Evolutionary conservation across 1,140 invertebrate species (phyloP).

Genomic region (Brachionus rotundiformis): DNA sequence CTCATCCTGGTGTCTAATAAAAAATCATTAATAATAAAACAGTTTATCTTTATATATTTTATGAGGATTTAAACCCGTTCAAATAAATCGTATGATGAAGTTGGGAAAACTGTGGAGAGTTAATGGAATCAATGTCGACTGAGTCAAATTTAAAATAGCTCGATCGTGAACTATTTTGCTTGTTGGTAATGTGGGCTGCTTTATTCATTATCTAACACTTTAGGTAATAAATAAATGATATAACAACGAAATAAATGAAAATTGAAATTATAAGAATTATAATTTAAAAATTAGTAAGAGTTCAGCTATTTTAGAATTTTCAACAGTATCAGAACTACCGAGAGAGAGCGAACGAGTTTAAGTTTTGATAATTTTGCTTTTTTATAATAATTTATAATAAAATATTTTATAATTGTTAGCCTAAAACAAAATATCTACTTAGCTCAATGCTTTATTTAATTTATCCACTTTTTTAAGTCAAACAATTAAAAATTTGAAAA

Average conservation of each 20-base stretch:
- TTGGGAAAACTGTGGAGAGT: background rate
- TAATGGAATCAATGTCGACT: background rate
- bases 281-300: constrained; percentile 22
- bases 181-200: background rate
- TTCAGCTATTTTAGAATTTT: constrained; percentile 18
- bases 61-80: background rate
- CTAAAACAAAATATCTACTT: background rate
- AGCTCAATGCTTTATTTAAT: background rate
- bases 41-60: too few relatives aligned
- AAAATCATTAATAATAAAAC: constrained; percentile 62
- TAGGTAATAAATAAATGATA: background rate
- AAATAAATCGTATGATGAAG: constrained; percentile 21
- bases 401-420: constrained; percentile 16
- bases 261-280: too few relatives aligned
- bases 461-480: background rate
- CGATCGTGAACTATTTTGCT: constrained; percentile 19
- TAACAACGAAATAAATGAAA: constrained; percentile 5
- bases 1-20: constrained; percentile 91
- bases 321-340: background rate
- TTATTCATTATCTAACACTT: constrained; percentile 11
- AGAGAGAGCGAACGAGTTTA: constrained; percentile 8
- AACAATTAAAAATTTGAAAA: constrained; percentile 2
- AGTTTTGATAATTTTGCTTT: constrained; percentile 4
- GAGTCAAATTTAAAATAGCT: constrained; percentile 47
- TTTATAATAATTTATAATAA: constrained; percentile 33